These are phyloP conservation scores for Galbula dea DNA, from an alignment of 2,113 vertebrate species.

Conservation along the genomic window DNA sequence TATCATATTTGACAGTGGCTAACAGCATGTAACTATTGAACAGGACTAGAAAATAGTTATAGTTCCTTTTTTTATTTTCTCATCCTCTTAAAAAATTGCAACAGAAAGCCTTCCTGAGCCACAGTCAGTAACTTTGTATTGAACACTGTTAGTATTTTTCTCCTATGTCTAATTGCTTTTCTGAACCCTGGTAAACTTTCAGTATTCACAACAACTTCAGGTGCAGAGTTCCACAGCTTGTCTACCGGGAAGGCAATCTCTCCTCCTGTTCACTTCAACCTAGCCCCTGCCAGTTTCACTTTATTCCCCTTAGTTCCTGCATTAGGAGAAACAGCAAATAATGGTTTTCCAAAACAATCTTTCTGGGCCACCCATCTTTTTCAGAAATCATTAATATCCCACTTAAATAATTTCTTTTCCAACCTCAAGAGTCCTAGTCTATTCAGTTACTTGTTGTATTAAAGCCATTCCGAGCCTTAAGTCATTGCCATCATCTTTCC, in stretches of 20 bases:
- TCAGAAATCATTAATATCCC: not conserved
- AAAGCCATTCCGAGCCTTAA: not conserved
- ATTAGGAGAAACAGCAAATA: not conserved
- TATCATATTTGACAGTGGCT: accelerated
- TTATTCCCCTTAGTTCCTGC: not conserved
- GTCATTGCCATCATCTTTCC: not conserved
- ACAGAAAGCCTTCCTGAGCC: not conserved
- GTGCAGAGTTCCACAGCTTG: not conserved
- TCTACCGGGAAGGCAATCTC: not conserved
- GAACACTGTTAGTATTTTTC: not conserved
- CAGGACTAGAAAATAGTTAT: not conserved
- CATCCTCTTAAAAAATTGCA: not conserved
- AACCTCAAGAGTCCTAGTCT: not conserved
- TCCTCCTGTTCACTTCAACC: not conserved
- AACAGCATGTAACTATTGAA: not conserved
- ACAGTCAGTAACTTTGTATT: not conserved
- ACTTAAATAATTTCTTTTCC: not conserved
- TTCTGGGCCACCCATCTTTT: not conserved
- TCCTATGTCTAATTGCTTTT: not conserved
- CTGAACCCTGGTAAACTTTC: not conserved
- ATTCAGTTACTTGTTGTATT: not conserved
- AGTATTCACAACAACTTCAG: not conserved
- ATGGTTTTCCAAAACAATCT: not conserved
- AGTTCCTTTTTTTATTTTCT: not conserved
- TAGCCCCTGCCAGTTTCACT: not conserved